Evolutionary conservation across 1,140 invertebrate genomes (phyloP), one percentile per base, ranked within the genome.

Genomic region (Geopemphigus sp.): DNA sequence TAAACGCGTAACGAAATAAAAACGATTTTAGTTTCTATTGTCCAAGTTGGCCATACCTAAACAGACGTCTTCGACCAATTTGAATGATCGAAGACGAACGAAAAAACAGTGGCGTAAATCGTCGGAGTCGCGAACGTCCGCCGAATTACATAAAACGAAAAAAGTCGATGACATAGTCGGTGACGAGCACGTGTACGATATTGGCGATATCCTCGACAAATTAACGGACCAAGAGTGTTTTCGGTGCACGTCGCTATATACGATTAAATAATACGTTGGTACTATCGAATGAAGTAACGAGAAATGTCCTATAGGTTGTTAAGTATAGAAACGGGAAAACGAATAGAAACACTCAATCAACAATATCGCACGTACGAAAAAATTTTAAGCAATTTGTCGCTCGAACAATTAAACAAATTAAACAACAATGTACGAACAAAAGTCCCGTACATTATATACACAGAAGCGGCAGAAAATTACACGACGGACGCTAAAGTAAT

Each of bases 401-500:
- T 54, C 5, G 50, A 54, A 8, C 19, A 72, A 29, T 29, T 72
- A n/a, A 8, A n/a, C 5, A 72, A 54, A 54, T 29, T 54, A n/a
- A 53, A 29, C 26, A 19, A n/a, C 29, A 22, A 72, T 0, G 5
- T 54, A 32, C 3, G 12, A 5, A 32, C 24, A 14, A 17, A 72
- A 17, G 24, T 72, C 5, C 50, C 68, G 24, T 72, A 54, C 14
- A 47, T 54, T 26, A 72, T 72, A 72, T 72, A 54, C 4, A 54
- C 19, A 10, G 47, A 72, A 12, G 15, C 24, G 19, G 4, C 19
- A 29, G 47, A 29, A 1, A 15, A 70, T 66, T 5, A 50, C 19
- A 32, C 26, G 15, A 5, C 32, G 4, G 29, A 63, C 0, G 17
- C 29, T 0, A 63, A 29, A 63, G 61, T 63, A 32, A 63, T 63